Base-by-base conservation (phyloP, 2,113 vertebrate species). In the Panthera leo region DNA sequence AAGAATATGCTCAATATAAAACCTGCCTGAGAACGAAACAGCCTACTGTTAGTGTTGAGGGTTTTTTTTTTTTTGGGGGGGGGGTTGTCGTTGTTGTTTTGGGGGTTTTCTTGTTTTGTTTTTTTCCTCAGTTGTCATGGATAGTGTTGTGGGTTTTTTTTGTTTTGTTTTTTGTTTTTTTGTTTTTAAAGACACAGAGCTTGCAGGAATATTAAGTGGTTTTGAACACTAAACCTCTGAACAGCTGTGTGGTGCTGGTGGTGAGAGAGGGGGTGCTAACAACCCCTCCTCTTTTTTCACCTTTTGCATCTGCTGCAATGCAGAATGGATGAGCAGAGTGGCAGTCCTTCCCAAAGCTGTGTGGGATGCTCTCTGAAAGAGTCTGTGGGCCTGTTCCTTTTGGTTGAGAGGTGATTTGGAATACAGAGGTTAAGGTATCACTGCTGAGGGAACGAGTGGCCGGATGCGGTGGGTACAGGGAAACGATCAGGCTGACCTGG, bases 61-160 rank as follows among this genome's bases (percentile, higher is more conserved):
- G 29, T 42, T 36, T 53, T 39, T 85, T 58, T 42, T 36, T 53
- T 39, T 85, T 58, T 2, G 2, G 45, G 45, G 45, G 45, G 42
- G 45, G 45, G 45, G 45, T 2, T 45, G 45, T 45, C 0, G 45
- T 45, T 45, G 45, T 45, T 45, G 45, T 9, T 45, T 45, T 45
- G 45, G 45, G 45, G 45, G 45, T 45, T 45, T 45, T 45, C 45
- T 70, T 83, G 21, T 61, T 31, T 31, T 31, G 58, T 2, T 36
- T 68, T 78, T 31, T 86, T 61, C 21, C 55, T 83, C 12, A 61
- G 70, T 92, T 97, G n/a, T 90, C 96, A 95, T 96, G 90, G 71
- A 85, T 94, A 91, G 63, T 65, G 25, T 36, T 31, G 34, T 91
- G 42, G 18, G 6, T 1, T 5, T 8, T 5, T 5, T 8, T 5